Evolutionary conservation across 2,888 invertebrate species (phyloP).

Genomic region (Choreutis nemorana): DNA sequence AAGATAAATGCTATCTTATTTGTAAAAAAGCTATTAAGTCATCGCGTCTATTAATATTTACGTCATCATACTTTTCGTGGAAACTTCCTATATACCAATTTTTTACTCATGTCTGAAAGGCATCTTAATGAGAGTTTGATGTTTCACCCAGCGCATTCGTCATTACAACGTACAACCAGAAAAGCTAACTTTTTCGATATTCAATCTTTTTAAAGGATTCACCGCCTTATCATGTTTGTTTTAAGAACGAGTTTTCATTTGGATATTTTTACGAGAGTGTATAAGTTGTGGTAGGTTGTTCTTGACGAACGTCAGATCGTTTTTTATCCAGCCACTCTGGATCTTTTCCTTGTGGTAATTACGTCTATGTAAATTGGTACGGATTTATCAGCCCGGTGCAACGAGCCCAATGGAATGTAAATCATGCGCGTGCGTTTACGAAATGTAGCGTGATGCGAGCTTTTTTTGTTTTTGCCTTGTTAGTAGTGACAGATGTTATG

Average conservation of each 20-base stretch:
- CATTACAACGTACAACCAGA: too few relatives aligned
- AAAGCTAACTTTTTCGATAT: too few relatives aligned
- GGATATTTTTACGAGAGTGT: too few relatives aligned
- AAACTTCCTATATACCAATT: background rate
- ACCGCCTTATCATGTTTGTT: too few relatives aligned
- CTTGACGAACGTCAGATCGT: conserved; percentile 10
- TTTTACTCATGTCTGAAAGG: too few relatives aligned
- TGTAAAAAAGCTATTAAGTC: too few relatives aligned
- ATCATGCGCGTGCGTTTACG: conserved; percentile 20
- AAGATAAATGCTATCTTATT: too few relatives aligned
- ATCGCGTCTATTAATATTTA: too few relatives aligned
- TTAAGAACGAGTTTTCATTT: too few relatives aligned
- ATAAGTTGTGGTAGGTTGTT: too few relatives aligned
- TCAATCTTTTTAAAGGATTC: too few relatives aligned
- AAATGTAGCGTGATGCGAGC: conserved; percentile 15
- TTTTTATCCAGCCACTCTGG: conserved; percentile 14
- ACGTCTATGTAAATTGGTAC: conserved; percentile 51
- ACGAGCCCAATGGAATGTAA: conserved; percentile 29
- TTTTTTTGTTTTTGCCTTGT: conserved; percentile 4
- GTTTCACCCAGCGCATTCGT: conserved; percentile 26
- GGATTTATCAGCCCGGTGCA: conserved; percentile 40
- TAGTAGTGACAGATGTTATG: too few relatives aligned
- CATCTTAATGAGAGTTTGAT: conserved; percentile 47
- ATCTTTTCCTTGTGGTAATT: conserved; percentile 35
- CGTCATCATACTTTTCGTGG: background rate